phyloP scores from a whole-genome alignment of 2,797 vertebrate species.

The Sternarchorhynchus goeldii region DNA sequence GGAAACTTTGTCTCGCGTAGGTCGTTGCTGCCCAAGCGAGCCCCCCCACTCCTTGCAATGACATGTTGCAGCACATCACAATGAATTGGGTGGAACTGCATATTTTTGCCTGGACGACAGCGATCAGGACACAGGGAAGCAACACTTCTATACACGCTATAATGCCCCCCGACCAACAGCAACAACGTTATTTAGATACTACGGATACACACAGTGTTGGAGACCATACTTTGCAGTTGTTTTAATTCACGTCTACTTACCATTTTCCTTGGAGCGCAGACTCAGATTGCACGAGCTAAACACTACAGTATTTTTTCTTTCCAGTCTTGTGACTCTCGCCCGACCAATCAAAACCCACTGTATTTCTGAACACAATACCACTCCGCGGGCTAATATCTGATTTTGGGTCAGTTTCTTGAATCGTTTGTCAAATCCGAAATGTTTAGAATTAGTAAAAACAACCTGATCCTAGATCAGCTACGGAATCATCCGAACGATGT shows the following conservation, averaged over 20 bases:
- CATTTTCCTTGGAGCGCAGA: conserved; percentile 61
- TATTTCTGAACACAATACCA: not conserved
- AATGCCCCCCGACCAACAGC: no score
- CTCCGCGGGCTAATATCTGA: not conserved
- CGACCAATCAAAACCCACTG: no score
- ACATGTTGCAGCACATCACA: conserved; percentile 63
- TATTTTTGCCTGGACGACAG: conserved; percentile 20
- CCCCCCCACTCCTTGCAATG: conserved; percentile 31
- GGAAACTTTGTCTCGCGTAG: conserved; percentile 7
- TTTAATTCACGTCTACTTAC: conserved; percentile 52
- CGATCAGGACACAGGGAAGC: conserved; percentile 26
- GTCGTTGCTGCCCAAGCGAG: not conserved
- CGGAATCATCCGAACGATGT: not conserved
- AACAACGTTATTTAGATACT: not conserved
- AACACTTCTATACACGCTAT: not conserved
- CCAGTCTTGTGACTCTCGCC: conserved; percentile 43
- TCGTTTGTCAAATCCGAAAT: not conserved
- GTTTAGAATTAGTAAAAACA: no score
- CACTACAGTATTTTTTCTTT: conserved; percentile 43
- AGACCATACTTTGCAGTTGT: no score
- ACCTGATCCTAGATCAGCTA: not conserved
- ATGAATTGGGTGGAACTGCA: conserved; percentile 53
- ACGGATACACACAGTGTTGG: not conserved
- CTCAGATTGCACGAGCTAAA: conserved; percentile 47
- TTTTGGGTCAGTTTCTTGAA: conserved; percentile 20